A percentile compares a stretch with the other conserved stretches of the same genome.
Evolutionary conservation across 1,140 invertebrate species (phyloP).

Genomic region (Luehdorfia chinensis): DNA sequence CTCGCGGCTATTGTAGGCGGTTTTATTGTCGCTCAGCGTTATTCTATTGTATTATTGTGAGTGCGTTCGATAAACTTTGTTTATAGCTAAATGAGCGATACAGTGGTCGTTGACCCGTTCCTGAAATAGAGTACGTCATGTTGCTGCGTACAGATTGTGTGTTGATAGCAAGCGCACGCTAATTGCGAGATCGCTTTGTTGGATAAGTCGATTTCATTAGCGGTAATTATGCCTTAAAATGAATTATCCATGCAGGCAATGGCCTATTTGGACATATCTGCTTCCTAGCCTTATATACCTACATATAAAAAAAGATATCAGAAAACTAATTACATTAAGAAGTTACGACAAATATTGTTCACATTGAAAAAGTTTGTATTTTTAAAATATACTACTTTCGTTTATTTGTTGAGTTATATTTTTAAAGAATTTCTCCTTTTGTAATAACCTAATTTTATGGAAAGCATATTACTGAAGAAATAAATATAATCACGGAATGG

Average conservation of each 20-base stretch:
- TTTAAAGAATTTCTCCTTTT: too few relatives aligned
- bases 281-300: background rate
- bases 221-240: slow-evolving; percentile 30
- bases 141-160: slow-evolving; percentile 45
- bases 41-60: slow-evolving; percentile 55
- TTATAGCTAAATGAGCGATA: slow-evolving; percentile 71
- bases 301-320: too few relatives aligned
- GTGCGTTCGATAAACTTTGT: slow-evolving; percentile 70
- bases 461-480: too few relatives aligned
- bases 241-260: slow-evolving; percentile 19
- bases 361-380: too few relatives aligned
- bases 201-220: slow-evolving; percentile 41
- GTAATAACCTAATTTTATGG: too few relatives aligned
- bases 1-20: slow-evolving; percentile 38
- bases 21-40: slow-evolving; percentile 58
- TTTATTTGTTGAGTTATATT: too few relatives aligned
- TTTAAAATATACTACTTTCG: background rate
- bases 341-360: too few relatives aligned
- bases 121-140: slow-evolving; percentile 55
- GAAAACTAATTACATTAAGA: too few relatives aligned
- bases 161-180: slow-evolving; percentile 39
- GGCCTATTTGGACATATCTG: slow-evolving; percentile 5
- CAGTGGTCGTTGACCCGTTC: slow-evolving; percentile 51
- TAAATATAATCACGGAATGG: too few relatives aligned
- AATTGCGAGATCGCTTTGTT: slow-evolving; percentile 41